Conservation (phyloP, 2,797 vertebrate genomes). For the Peromyscus nudipes region DNA sequence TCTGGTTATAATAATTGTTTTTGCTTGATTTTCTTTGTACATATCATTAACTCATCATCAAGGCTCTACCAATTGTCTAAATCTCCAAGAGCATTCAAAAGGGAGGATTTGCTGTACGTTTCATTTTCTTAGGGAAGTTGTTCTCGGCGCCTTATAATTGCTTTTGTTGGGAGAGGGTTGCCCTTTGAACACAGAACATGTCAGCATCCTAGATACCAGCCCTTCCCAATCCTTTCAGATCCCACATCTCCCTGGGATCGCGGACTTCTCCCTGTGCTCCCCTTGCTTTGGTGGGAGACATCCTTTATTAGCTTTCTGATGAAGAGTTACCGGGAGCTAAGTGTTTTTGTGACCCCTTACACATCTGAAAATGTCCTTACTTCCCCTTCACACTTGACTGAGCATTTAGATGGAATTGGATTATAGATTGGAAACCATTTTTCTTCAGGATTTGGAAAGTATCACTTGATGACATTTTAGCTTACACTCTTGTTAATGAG, state of each 20-base stretch:
- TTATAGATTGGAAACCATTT: not conserved
- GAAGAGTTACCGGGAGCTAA: not conserved
- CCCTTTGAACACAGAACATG: not conserved
- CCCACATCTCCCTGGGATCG: not conserved
- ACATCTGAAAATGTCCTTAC: not conserved
- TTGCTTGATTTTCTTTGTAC: constrained; percentile 42
- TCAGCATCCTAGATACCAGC: not conserved
- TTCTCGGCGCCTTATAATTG: not conserved
- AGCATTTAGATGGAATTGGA: not conserved
- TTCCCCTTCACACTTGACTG: not conserved
- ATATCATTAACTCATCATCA: not conserved
- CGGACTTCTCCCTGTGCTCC: not conserved
- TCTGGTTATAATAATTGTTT: constrained; percentile 46
- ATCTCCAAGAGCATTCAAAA: not conserved
- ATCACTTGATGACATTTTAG: not conserved
- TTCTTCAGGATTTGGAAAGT: constrained; percentile 47
- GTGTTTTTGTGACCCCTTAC: not conserved
- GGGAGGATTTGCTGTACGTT: not conserved
- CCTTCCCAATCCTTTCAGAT: not conserved
- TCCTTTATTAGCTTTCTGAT: not conserved
- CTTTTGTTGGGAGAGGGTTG: not conserved
- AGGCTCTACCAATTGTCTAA: constrained; percentile 5
- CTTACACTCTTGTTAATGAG: not conserved
- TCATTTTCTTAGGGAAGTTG: not conserved
- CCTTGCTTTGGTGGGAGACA: not conserved